Base-by-base conservation (phyloP, 2,797 vertebrate species). In the Clamator glandarius region DNA sequence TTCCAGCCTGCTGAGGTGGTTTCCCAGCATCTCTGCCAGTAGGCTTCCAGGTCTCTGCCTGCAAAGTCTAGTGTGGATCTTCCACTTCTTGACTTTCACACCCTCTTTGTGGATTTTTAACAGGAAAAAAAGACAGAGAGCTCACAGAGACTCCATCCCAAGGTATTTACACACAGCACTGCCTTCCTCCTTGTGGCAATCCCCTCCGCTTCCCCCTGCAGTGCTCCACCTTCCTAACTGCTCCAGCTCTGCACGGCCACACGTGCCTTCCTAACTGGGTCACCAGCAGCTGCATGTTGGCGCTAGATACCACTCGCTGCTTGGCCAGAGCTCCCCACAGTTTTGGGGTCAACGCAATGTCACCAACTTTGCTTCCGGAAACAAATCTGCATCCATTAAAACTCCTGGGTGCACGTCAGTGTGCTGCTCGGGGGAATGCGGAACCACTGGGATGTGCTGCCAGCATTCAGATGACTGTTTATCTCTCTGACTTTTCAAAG, bases 61-160 rank as follows among this genome's bases (percentile, higher is more conserved):
- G 39, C 69, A 76, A 42, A 67, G n/a, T 54, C 86, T 0, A 0
- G 6, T 54, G 54, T 82, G 58, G 29, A 61, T 73, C 81, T 78
- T 59, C 54, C 0, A 0, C 64, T 95, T 94, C 90, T 76, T 6
- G 9, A 87, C 78, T 91, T 92, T 96, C 91, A 90, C 78, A 44
- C 89, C 93, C 63, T 98, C 94, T 98, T 95, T 97, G 59, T 98
- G 98, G 97, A 97, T 97, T 97, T 98, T 98, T 98, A 98, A 98
- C 99, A 99, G 98, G 98, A 98, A 97, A 99, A 98, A 98, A 98
- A 97, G 97, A 98, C 98, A 97, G 98, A 98, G 94, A 98, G 98
- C 98, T 98, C 98, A 98, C 99, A 98, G 98, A 98, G 97, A 98
- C 93, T 97, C 35, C 98, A 96, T 82, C 98, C 98, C 68, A 98